Evolutionary conservation across 1,140 invertebrate genomes (phyloP).

Genomic region (Drosophila quadrilineata): DNA sequence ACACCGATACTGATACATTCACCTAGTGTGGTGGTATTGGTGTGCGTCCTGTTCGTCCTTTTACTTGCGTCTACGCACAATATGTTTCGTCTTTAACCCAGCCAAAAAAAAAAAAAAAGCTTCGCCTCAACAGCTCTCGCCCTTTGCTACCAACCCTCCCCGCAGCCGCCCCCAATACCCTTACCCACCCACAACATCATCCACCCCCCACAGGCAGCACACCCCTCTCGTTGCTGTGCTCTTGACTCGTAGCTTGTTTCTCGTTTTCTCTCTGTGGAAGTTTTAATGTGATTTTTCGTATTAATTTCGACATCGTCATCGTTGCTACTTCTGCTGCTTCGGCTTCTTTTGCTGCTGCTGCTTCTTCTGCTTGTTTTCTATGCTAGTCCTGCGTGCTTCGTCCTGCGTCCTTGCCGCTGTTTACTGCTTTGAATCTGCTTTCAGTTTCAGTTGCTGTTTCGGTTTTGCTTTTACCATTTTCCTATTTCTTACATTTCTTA

Average conservation of each 20-base stretch:
- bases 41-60: conserved; percentile 51
- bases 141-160: not conserved
- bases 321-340: conserved; percentile 35
- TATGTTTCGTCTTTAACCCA: conserved; percentile 79
- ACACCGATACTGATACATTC: too few species aligned
- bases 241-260: too few species aligned
- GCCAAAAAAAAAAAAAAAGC: conserved; percentile 51
- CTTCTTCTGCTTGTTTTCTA: not conserved
- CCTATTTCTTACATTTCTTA: conserved; percentile 67
- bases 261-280: conserved; percentile 53
- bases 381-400: not conserved
- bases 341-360: conserved; percentile 2
- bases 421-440: not conserved
- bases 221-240: too few species aligned
- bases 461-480: conserved; percentile 40
- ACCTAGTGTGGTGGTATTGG: conserved; percentile 13
- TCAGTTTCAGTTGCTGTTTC: not conserved
- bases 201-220: too few species aligned
- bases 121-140: conserved; percentile 37
- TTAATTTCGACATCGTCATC: conserved; percentile 79
- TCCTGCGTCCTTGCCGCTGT: not conserved
- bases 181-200: too few species aligned
- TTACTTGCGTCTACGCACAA: conserved; percentile 74
- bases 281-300: conserved; percentile 79
- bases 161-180: conserved; percentile 17